These are phyloP conservation scores for Callithrix jacchus DNA, from an alignment of 2,113 vertebrate species.

Conservation along the genomic window DNA sequence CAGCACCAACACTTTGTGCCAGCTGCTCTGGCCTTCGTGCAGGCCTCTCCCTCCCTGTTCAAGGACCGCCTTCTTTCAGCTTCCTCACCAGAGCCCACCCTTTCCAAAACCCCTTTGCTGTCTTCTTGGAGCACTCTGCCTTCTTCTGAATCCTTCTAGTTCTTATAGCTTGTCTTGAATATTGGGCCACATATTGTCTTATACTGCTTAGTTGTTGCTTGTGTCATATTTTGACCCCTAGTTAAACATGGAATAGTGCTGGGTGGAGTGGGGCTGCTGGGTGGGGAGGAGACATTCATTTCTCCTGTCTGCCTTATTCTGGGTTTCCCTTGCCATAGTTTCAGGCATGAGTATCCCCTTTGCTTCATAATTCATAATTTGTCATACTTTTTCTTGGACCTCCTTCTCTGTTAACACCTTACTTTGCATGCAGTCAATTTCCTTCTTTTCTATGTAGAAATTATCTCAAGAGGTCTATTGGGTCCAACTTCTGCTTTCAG, in stretches of 20 bases:
- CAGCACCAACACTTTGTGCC: background rate
- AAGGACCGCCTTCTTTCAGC: background rate
- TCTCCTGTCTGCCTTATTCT: background rate
- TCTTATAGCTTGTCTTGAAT: background rate
- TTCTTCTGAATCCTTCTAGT: background rate
- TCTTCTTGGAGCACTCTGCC: background rate
- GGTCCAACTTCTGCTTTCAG: background rate
- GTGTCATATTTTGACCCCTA: background rate
- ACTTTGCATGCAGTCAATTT: background rate
- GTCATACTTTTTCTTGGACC: background rate
- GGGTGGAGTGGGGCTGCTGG: background rate
- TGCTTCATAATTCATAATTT: background rate
- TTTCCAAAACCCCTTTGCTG: background rate
- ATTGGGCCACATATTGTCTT: background rate
- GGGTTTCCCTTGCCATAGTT: background rate
- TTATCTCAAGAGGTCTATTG: background rate
- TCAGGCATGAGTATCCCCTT: background rate
- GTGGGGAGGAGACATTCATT: background rate
- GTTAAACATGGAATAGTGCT: background rate
- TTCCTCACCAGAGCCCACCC: background rate
- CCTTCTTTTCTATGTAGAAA: background rate
- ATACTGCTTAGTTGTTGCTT: background rate
- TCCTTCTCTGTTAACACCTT: background rate
- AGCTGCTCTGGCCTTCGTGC: background rate
- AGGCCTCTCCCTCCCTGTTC: background rate